These are phyloP conservation scores for Elaphurus davidianus DNA, from an alignment of 2,113 vertebrate species.

Conservation along the genomic window DNA sequence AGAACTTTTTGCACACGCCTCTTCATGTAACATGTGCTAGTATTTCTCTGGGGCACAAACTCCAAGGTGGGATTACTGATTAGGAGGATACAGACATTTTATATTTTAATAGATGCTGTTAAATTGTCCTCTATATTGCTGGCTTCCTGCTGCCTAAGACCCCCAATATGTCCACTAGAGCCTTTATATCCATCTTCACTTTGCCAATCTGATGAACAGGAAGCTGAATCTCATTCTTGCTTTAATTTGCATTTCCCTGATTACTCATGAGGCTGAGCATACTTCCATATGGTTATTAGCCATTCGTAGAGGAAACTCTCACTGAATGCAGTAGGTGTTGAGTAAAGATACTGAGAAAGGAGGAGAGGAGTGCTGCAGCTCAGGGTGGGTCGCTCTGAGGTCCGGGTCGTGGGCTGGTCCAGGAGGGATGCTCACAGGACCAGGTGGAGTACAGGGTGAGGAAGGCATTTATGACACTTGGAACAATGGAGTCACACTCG, in stretches of 20 bases:
- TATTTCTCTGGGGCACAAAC: background rate
- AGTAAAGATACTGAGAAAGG: background rate
- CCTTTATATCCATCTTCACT: background rate
- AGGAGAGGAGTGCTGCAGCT: background rate
- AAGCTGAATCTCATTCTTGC: background rate
- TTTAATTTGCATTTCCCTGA: background rate
- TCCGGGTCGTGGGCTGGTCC: background rate
- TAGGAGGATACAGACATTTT: background rate
- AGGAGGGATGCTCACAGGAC: background rate
- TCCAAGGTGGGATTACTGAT: background rate
- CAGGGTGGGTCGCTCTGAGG: background rate
- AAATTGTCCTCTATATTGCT: background rate
- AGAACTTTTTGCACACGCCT: background rate
- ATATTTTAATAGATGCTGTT: background rate
- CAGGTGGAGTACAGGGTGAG: background rate
- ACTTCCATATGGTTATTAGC: background rate
- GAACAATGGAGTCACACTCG: background rate
- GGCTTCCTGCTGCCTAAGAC: background rate
- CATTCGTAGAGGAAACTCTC: background rate
- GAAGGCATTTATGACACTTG: background rate
- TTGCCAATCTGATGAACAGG: background rate
- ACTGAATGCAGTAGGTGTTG: background rate
- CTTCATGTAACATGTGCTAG: background rate
- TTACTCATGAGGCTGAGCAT: background rate
- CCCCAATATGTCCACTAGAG: background rate